Base-by-base conservation (phyloP, 2,888 invertebrate genomes). In the Clanis bilineata region DNA sequence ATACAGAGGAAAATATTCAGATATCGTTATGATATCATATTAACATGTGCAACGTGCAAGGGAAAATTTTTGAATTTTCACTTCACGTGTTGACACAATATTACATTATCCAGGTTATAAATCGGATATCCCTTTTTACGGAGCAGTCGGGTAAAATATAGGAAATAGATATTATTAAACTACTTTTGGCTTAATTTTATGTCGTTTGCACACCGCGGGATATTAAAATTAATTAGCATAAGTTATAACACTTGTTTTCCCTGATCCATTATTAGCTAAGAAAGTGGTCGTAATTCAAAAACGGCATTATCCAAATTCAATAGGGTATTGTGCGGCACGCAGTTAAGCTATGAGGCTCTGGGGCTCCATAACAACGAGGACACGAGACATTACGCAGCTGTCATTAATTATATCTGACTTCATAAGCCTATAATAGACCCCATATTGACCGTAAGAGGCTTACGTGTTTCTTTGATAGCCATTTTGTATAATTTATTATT, bases 361-460 rank as follows among this genome's bases (percentile, higher is more conserved):
- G 87, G 86, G 86, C 74, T 72, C 79, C 73, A 77, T 86, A 84
- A 82, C 74, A 75, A 62, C 72, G 67, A 68, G 68, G 69, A 72
- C 74, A 69, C 73, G 69, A 72, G 76, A 80, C 78, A 79, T 83
- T 85, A 85, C 79, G 71, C 71, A 67, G 64, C 70, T 71, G 74
- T 85, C 82, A 88, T 88, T 88, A 88, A 88, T 88, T 86, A 85
- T 82, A 85, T 82, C 77, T 73, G 79, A 84, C 80, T 83, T 82
- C 76, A 75, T 71, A 68, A 76, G 74, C 73, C 75, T 74, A 74
- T 71, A 69, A 65, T 64, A 69, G 65, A 65, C 69, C 65, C 67
- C 69, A 68, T 75, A 74, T 75, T 76, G 79, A 79, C 81, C 79
- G 80, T 71, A 79, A 73, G 71, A 73, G 70, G 74, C 66, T 73